Evolutionary conservation across 2,797 vertebrate genomes (phyloP).

Genomic region (Hafferia zeledoni): DNA sequence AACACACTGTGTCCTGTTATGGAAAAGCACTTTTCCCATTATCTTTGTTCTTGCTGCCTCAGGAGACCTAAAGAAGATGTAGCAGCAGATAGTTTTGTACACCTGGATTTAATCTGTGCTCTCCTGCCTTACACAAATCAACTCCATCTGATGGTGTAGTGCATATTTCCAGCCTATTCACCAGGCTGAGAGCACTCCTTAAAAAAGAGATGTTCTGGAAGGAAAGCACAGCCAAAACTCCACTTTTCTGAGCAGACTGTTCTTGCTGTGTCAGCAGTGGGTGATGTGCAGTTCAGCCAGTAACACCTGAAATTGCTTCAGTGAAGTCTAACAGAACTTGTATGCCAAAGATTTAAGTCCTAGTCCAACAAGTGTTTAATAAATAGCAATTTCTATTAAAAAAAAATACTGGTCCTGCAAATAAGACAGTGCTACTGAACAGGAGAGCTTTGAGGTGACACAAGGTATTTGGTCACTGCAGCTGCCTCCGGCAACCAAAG

Average conservation of each 20-base stretch:
- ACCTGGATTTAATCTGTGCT: not conserved
- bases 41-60: not conserved
- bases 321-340: not conserved
- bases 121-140: not conserved
- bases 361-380: not conserved
- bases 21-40: not conserved
- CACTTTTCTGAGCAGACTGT: not conserved
- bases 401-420: not conserved
- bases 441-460: not conserved
- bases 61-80: not conserved
- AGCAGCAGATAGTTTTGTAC: not conserved
- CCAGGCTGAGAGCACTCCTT: not conserved
- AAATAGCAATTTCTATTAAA: not conserved
- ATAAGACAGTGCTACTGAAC: not conserved
- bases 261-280: not conserved
- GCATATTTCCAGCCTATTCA: not conserved
- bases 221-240: not conserved
- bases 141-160: not conserved
- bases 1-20: fast-evolving
- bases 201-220: not conserved
- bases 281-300: not conserved
- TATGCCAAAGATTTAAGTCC: not conserved
- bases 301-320: not conserved
- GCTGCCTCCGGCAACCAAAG: not conserved
- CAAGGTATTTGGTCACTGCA: not conserved